A percentile compares a stretch with the other conserved stretches of the same genome.
Evolutionary conservation across 2,888 invertebrate species (phyloP).

Genomic region (Amphipyra tragopoginis): DNA sequence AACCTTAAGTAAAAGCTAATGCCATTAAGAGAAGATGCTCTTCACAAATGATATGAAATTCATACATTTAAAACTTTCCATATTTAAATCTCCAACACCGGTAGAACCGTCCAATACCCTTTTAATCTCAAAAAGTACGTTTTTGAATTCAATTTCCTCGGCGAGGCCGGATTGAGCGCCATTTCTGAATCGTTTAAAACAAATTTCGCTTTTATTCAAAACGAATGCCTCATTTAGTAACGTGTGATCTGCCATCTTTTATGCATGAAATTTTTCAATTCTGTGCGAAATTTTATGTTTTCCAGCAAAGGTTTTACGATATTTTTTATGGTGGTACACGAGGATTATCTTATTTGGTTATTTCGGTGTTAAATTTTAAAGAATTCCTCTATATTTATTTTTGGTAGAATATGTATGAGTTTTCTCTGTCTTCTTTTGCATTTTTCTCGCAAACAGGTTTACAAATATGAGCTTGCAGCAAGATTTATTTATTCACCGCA

Average conservation of each 20-base stretch:
- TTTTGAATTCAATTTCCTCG: slow-evolving; percentile 54
- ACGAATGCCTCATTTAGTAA: slow-evolving; percentile 47
- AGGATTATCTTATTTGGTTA: slow-evolving; percentile 16
- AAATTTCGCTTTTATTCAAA: slow-evolving; percentile 58
- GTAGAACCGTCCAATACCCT: slow-evolving; percentile 13
- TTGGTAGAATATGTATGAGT: not conserved
- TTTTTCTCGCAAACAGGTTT: not conserved
- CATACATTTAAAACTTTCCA: slow-evolving; percentile 1
- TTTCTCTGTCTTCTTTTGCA: not conserved
- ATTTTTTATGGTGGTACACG: slow-evolving; percentile 33
- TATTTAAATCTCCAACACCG: slow-evolving; percentile 21
- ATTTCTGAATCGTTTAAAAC: slow-evolving; percentile 55
- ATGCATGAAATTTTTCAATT: slow-evolving; percentile 62
- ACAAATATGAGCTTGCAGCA: not conserved
- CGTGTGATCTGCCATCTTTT: slow-evolving; percentile 56
- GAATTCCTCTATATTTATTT: not conserved
- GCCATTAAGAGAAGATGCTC: no score
- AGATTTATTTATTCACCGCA: not conserved
- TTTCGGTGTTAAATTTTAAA: not conserved
- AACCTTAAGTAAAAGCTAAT: no score
- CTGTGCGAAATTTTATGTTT: slow-evolving; percentile 44
- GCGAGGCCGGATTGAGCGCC: slow-evolving; percentile 11
- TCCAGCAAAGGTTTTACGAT: slow-evolving; percentile 34
- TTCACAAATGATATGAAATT: not conserved
- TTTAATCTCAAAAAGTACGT: slow-evolving; percentile 47